Evolutionary conservation across 2,797 vertebrate genomes (phyloP).

Genomic region (Poecilia picta): DNA sequence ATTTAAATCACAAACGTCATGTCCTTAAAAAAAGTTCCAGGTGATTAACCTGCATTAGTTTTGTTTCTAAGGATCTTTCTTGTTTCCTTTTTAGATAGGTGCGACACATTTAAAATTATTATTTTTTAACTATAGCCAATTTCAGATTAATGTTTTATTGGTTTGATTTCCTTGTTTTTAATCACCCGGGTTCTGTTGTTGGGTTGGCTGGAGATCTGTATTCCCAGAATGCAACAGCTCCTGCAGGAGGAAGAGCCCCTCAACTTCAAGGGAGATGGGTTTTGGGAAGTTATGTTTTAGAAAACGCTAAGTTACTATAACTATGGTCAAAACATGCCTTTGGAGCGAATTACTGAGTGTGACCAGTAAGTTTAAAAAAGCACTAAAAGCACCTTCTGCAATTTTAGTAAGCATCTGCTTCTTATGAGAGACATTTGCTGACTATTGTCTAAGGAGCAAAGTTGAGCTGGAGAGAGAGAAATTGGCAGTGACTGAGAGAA

Average conservation of each 20-base stretch:
- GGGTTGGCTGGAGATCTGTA: not conserved
- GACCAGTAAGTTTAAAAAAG: not conserved
- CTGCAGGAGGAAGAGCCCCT: not conserved
- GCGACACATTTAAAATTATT: not conserved
- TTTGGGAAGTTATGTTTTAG: not conserved
- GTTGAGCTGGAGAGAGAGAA: constrained; percentile 44
- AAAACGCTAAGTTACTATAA: not conserved
- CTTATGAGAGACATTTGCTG: constrained; percentile 50
- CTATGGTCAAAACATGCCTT: not conserved
- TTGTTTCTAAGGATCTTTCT: not conserved
- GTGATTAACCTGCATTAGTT: constrained; percentile 37
- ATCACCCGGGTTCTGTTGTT: not conserved
- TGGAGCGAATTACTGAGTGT: not conserved
- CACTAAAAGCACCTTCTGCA: not conserved
- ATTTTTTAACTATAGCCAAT: not conserved
- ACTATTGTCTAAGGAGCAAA: constrained; percentile 54
- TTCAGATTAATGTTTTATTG: not conserved
- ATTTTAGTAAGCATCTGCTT: constrained; percentile 43
- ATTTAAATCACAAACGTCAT: constrained; percentile 19
- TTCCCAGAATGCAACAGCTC: not conserved
- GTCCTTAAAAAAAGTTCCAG: constrained; percentile 19
- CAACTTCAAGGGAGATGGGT: not conserved
- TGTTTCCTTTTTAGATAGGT: not conserved
- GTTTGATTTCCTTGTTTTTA: not conserved
- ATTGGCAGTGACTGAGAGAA: constrained; percentile 52